These are phyloP conservation scores for Cordylochernes scorpioides DNA, from an alignment of 2,888 invertebrate genomes.

Conservation along the genomic window DNA sequence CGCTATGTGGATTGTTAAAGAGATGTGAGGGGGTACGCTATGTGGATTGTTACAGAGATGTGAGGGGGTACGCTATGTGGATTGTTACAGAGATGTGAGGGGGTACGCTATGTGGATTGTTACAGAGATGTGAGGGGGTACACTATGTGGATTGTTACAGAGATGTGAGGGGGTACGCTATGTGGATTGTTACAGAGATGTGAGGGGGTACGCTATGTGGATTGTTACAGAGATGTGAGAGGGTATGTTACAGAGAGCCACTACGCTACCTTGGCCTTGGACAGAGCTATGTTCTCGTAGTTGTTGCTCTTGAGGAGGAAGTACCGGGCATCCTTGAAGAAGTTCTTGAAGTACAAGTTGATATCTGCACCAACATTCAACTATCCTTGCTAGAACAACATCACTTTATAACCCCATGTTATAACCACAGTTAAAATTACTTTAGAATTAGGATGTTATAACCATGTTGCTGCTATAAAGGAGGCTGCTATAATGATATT, in stretches of 20 bases:
- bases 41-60: too few relatives aligned
- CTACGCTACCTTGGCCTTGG: slow-evolving; percentile 43
- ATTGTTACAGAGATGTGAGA: not conserved
- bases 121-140: not conserved
- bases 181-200: not conserved
- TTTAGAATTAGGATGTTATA: too few relatives aligned
- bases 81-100: not conserved
- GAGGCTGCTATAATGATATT: too few relatives aligned
- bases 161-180: too few relatives aligned
- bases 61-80: too few relatives aligned
- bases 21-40: too few relatives aligned
- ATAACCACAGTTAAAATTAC: too few relatives aligned
- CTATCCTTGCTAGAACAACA: too few relatives aligned
- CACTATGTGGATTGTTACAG: not conserved
- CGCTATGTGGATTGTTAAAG: too few relatives aligned
- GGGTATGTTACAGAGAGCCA: not conserved
- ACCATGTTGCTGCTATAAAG: too few relatives aligned
- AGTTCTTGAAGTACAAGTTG: slow-evolving; percentile 46
- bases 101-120: not conserved
- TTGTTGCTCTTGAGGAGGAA: slow-evolving; percentile 95
- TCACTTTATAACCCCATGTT: too few relatives aligned
- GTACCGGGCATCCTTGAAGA: slow-evolving; percentile 75
- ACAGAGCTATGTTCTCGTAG: slow-evolving; percentile 75
- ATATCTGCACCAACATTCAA: slow-evolving; percentile 22
- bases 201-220: not conserved